phyloP scores from a whole-genome alignment of 64 coral and sea anemone genomes.

The Montipora cactus region DNA sequence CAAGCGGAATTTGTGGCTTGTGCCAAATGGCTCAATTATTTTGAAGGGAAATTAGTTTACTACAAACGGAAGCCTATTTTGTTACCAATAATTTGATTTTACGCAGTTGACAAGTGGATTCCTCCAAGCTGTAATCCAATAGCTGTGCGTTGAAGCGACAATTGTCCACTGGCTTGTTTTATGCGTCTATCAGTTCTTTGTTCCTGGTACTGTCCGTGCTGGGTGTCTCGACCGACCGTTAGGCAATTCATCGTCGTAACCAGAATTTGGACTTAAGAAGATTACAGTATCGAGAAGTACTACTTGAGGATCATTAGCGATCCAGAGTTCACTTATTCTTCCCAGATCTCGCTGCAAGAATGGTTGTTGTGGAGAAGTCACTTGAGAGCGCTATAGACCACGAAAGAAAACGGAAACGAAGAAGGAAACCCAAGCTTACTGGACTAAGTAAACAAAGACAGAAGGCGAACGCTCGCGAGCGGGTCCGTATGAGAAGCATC shows the following conservation, averaged over 20 bases:
- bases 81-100: slow-evolving; percentile 29
- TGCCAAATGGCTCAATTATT: background rate
- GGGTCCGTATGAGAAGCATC: slow-evolving; percentile 84
- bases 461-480: slow-evolving; percentile 89
- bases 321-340: background rate
- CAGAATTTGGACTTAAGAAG: too few relatives aligned
- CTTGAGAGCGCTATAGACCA: slow-evolving; percentile 1
- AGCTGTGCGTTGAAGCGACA: background rate
- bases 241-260: background rate
- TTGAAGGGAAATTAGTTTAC: background rate
- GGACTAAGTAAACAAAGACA: slow-evolving; percentile 96
- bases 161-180: background rate
- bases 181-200: background rate
- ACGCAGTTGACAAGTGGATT: slow-evolving; percentile 16
- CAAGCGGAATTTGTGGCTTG: background rate
- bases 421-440: slow-evolving; percentile 88
- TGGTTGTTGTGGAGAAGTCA: background rate
- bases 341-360: background rate
- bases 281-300: too few relatives aligned
- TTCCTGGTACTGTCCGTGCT: background rate
- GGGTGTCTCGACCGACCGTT: background rate
- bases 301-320: background rate
- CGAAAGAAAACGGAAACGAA: slow-evolving; percentile 67
- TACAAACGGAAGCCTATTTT: background rate
- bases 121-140: slow-evolving; percentile 9